Percentiles rank a stretch among this genome's conserved stretches.
Conservation (phyloP, 2,797 vertebrate species). For the Sebastes diploproa region DNA sequence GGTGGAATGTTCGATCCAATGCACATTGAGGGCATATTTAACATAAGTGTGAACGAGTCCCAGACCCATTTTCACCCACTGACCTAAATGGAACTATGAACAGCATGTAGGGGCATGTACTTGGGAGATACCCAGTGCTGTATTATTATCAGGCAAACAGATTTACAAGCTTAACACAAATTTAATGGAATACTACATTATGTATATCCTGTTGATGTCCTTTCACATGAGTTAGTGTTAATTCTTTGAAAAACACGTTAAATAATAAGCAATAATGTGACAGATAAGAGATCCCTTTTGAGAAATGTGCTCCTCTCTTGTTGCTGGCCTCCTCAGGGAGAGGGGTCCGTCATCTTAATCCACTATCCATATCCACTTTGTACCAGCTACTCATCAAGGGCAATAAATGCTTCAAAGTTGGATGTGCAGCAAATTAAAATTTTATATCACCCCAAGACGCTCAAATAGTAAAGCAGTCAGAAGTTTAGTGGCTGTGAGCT, state of each 20-base stretch:
- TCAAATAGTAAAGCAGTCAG: not conserved
- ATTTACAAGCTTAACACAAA: slow-evolving; percentile 10
- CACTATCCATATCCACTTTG: not conserved
- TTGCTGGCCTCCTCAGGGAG: slow-evolving; percentile 1
- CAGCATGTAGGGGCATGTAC: slow-evolving; percentile 14
- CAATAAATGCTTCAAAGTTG: slow-evolving; percentile 5
- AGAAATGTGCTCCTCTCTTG: not conserved
- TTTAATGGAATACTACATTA: slow-evolving; percentile 5
- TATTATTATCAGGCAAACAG: slow-evolving; percentile 32
- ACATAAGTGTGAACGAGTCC: not conserved
- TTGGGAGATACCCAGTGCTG: not conserved
- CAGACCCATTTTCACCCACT: not conserved
- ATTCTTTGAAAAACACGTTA: not conserved
- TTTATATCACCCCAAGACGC: not conserved
- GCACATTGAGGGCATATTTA: slow-evolving; percentile 2
- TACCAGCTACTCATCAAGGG: not conserved
- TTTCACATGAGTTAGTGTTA: not conserved
- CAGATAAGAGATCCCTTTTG: not conserved
- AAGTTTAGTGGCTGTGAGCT: not conserved
- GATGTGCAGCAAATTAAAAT: not conserved
- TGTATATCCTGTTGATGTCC: not conserved
- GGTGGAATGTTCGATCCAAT: not conserved
- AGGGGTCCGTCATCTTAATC: not conserved
- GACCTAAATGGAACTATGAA: not conserved
- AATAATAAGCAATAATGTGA: slow-evolving; percentile 2